Evolutionary conservation across 2,113 vertebrate genomes (phyloP).

Genomic region (Rhynchopsitta pachyrhyncha): DNA sequence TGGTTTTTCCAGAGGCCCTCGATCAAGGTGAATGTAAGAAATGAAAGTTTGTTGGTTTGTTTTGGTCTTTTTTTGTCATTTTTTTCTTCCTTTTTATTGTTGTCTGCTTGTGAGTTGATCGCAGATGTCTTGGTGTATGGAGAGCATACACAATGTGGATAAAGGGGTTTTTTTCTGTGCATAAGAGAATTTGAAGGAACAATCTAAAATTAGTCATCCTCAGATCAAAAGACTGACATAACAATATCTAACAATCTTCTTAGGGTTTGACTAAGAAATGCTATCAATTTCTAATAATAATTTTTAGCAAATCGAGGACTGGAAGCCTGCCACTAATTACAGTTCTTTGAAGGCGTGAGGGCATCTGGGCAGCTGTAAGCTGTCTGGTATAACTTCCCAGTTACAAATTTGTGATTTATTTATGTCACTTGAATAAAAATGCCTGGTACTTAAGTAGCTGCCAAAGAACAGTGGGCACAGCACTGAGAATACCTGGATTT

Average conservation of each 20-base stretch:
- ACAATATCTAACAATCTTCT: background rate
- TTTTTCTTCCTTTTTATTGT: background rate
- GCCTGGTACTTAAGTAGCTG: background rate
- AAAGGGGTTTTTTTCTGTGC: background rate
- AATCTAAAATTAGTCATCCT: background rate
- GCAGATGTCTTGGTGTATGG: background rate
- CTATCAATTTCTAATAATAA: background rate
- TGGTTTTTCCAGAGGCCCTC: background rate
- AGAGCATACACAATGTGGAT: background rate
- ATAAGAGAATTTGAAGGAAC: background rate
- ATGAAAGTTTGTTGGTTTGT: background rate
- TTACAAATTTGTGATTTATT: background rate
- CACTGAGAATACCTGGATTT: background rate
- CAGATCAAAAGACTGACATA: background rate
- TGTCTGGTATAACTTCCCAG: background rate
- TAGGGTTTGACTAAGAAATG: background rate
- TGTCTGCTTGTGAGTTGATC: background rate
- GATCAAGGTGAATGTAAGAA: background rate
- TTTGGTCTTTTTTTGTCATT: background rate
- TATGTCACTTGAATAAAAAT: background rate
- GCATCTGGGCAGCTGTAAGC: background rate
- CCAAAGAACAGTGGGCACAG: background rate
- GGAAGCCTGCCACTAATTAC: background rate
- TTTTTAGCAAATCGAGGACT: background rate
- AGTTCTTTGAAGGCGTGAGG: background rate